Evolutionary conservation across 2,797 vertebrate species (phyloP), one percentile per base, ranked within the genome.

Genomic region (Arctocebus calabarensis): DNA sequence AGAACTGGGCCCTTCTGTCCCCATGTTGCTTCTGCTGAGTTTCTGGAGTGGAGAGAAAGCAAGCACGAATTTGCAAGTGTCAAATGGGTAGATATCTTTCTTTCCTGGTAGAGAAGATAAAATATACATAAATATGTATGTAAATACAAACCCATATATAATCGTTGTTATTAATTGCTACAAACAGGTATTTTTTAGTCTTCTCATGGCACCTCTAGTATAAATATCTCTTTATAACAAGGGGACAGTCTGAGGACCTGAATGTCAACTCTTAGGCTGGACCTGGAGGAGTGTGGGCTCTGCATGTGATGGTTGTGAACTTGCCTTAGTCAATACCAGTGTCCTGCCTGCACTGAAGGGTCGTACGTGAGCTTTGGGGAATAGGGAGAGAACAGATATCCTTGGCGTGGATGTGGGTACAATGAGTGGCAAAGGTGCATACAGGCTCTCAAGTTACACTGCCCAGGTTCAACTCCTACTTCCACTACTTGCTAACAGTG

Each of bases 181-280:
- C 22, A 62, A 66, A 66, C 75, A n/a, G 22, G 48, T 16, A 64
- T 34, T 95, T 96, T 68, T 55, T 5, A 92, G 88, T 57, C 94
- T 48, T 74, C 91, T 73, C 62, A 22, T 10, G 84, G 25, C 25
- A 83, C 40, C 52, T 68, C 34, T 74, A 25, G 9, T 95, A 75
- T 90, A 94, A 96, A 84, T 91, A 91, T n/a, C 57, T 83, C 78
- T 23, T 85, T 57, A 79, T 48, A 93, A 95, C 40, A 87, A 95
- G 40, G 3, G 40, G 40, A 43, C 48, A 29, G 83, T 68, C 68
- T 73, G 29, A 82, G 74, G 78, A 20, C 40, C 85, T 11, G 22
- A n/a, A 29, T 19, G 20, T 20, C 74, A 43, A 78, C 43, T 91
- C 34, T 83, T 59, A 6, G 1, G 6, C 0, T 32, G 25, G n/a